A percentile compares a stretch with the other conserved stretches of the same genome.
These are phyloP conservation scores for Hemichromis elongatus DNA, from an alignment of 2,113 vertebrate genomes.

Conservation along the genomic window DNA sequence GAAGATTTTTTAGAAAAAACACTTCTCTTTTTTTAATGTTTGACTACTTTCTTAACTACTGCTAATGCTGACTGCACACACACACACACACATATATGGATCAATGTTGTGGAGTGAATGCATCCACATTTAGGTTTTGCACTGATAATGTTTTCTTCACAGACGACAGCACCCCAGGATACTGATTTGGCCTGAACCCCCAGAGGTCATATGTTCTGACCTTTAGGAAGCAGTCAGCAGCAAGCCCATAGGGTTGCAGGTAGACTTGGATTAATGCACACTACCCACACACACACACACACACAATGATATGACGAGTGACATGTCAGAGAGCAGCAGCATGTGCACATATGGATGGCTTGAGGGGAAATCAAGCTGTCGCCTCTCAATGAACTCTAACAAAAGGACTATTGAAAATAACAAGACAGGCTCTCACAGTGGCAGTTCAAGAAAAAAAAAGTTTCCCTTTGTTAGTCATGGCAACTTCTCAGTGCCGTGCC, in stretches of 20 bases:
- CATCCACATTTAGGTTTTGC: not conserved
- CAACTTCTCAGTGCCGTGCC: slow-evolving; percentile 37
- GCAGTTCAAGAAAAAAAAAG: slow-evolving; percentile 52
- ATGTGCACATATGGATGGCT: slow-evolving; percentile 32
- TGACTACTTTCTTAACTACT: not conserved
- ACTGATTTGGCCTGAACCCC: slow-evolving; percentile 78
- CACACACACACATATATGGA: not conserved
- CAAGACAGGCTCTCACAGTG: slow-evolving; percentile 53
- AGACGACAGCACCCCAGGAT: slow-evolving; percentile 69
- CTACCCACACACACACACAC: not conserved
- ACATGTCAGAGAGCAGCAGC: slow-evolving; percentile 32
- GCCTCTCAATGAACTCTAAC: slow-evolving; percentile 62
- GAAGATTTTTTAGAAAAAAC: too few relatives aligned
- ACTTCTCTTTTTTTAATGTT: not conserved
- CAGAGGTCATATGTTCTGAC: slow-evolving; percentile 76
- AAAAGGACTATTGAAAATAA: slow-evolving; percentile 70
- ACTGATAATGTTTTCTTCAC: not conserved
- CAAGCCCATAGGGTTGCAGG: slow-evolving; percentile 66
- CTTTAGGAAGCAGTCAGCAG: slow-evolving; percentile 67
- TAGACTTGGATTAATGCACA: slow-evolving; percentile 40
- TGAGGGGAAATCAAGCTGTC: slow-evolving; percentile 63
- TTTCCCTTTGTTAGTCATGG: slow-evolving; percentile 56
- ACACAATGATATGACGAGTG: slow-evolving; percentile 34
- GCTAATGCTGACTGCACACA: too few relatives aligned
- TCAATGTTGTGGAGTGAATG: not conserved